phyloP scores from a whole-genome alignment of 2,888 invertebrate genomes.

The Euphydryas editha region DNA sequence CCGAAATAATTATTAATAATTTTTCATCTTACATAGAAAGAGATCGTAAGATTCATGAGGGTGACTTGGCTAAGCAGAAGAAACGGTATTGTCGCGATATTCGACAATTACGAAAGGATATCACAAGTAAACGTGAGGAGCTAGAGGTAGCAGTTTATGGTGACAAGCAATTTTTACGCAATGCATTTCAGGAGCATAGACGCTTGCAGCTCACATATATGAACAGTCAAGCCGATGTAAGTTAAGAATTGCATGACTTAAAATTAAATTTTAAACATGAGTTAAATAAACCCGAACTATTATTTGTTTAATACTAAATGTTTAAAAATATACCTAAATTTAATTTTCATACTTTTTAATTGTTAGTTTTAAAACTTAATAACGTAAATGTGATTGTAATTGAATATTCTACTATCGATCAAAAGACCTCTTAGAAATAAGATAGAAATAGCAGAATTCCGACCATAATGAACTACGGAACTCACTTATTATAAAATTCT shows the following conservation, averaged over 20 bases:
- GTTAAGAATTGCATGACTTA: conserved; percentile 34
- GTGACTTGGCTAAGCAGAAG: conserved; percentile 82
- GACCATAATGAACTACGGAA: neutral
- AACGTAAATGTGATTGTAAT: neutral
- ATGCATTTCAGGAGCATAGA: conserved; percentile 82
- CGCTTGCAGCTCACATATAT: conserved; percentile 84
- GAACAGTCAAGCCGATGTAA: conserved; percentile 77
- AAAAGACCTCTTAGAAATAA: too few relatives aligned
- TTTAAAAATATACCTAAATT: too few relatives aligned
- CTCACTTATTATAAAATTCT: neutral
- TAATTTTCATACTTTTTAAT: too few relatives aligned
- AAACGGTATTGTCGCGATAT: conserved; percentile 80
- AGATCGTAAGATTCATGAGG: conserved; percentile 84
- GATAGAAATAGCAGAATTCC: neutral
- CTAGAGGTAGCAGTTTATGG: conserved; percentile 84
- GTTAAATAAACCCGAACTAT: too few relatives aligned
- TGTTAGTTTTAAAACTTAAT: too few relatives aligned
- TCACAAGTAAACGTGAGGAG: conserved; percentile 80
- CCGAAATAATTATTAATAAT: neutral
- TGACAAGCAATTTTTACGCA: conserved; percentile 83
- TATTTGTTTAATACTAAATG: too few relatives aligned
- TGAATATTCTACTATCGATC: neutral
- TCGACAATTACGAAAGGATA: conserved; percentile 81
- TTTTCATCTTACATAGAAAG: conserved; percentile 67
- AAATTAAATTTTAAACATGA: too few relatives aligned